Conservation (phyloP, 2,888 invertebrate genomes). For the Epinotia nisella region DNA sequence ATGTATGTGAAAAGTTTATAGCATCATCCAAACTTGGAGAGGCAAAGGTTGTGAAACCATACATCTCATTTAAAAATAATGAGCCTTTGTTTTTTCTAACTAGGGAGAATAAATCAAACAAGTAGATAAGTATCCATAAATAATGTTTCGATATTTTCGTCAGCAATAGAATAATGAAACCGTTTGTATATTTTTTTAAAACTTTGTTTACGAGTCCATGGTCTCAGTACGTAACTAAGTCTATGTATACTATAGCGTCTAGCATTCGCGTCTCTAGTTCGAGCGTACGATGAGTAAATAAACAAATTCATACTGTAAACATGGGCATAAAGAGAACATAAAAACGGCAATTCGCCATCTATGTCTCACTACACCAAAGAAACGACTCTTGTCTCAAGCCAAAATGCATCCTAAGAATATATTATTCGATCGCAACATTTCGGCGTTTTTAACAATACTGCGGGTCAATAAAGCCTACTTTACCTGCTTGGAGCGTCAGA, state of each 20-base stretch:
- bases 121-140: conserved; percentile 43
- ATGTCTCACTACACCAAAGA: conserved; percentile 56
- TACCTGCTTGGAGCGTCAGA: conserved; percentile 62
- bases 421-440: conserved; percentile 37
- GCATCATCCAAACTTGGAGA: neutral
- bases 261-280: conserved; percentile 49
- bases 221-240: conserved; percentile 39
- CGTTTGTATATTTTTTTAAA: conserved; percentile 44
- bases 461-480: conserved; percentile 53
- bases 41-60: conserved; percentile 28
- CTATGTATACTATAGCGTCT: conserved; percentile 39
- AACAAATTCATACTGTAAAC: conserved; percentile 79
- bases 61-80: conserved; percentile 26
- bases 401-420: conserved; percentile 33
- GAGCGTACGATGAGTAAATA: conserved; percentile 74
- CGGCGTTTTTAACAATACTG: conserved; percentile 37
- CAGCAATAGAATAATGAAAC: conserved; percentile 42
- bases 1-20: neutral
- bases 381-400: conserved; percentile 50
- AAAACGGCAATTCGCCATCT: conserved; percentile 69
- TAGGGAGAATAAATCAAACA: conserved; percentile 40
- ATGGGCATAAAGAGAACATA: conserved; percentile 72
- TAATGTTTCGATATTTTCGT: conserved; percentile 42
- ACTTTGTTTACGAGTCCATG: conserved; percentile 39
- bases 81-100: conserved; percentile 28